Conservation (phyloP, 1,140 invertebrate species). For the Pygmarrhopalites habei region DNA sequence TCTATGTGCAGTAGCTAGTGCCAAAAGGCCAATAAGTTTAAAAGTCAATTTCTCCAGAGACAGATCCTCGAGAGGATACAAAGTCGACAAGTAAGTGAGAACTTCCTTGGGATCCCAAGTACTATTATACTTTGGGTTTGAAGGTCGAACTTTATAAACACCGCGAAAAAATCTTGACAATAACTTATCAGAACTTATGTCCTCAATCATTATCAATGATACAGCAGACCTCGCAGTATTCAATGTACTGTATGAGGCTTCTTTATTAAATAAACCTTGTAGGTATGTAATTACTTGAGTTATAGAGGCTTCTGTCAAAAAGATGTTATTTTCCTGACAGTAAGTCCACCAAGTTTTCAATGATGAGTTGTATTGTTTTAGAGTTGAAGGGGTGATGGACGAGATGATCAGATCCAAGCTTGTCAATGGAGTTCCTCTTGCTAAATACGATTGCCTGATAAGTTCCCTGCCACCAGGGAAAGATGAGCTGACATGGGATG, state of each 20-base stretch:
- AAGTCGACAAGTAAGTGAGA: conserved; percentile 8
- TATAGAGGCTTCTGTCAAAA: not conserved
- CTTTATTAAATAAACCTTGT: not conserved
- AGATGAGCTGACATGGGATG: not conserved
- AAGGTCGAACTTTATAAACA: not conserved
- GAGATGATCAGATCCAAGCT: not conserved
- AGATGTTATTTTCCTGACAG: not conserved
- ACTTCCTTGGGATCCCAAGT: conserved; percentile 20
- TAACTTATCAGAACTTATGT: conserved; percentile 9
- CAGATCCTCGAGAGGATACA: not conserved
- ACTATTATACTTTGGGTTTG: conserved; percentile 1
- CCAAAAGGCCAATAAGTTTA: conserved; percentile 19
- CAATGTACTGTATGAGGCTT: conserved; percentile 11
- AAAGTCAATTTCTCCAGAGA: conserved; percentile 12
- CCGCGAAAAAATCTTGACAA: conserved; percentile 15
- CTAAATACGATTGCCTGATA: not conserved
- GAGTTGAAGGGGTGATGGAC: not conserved
- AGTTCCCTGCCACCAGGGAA: not conserved
- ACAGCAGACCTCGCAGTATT: conserved; percentile 10
- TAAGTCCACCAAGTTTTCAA: not conserved
- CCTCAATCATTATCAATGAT: not conserved
- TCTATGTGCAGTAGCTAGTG: conserved; percentile 16
- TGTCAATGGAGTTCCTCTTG: not conserved
- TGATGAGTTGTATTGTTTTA: not conserved
- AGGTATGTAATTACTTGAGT: conserved; percentile 3